Base-by-base conservation (phyloP, 1,140 invertebrate genomes). In the Achatina immaculata region DNA sequence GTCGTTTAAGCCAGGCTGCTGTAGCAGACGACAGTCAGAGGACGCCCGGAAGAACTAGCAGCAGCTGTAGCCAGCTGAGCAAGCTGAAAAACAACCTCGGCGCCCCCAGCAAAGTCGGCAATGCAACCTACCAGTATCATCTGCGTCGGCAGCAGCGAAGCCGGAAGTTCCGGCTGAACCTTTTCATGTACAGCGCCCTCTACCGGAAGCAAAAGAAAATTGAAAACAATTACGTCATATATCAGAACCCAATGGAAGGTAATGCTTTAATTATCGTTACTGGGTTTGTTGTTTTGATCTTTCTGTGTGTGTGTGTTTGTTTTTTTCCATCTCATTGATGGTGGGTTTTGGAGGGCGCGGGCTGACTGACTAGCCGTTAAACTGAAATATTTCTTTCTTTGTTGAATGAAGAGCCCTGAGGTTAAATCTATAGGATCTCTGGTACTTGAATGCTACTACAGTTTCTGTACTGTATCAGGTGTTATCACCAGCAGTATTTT, bases 221-320 rank as follows among this genome's bases (percentile, higher is more conserved):
- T 3, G 78, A 80, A 31, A 71, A 48, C 62, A 38, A 58, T 40
- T 80, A 80, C 48, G 24, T 55, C 1, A 72, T 80, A 14, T 80
- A 80, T 36, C 78, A 80, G 66, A 80, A 80, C 48, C 78, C 78
- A 31, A 72, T 80, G 48, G 78, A 80, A 80, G 78, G 78, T 80
- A 72, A 80, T 45, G 31, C n/a, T 31, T 4, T 71, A 40, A 42
- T 40, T 28, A 14, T 71, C 19, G 42, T 71, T 24, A 55, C 51
- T n/a, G 51, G n/a, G n/a, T 62, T 1, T 62, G 68, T 71, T n/a
- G 7, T 2, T 69, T 69, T 65, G 7, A 11, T 7, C 43, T 45
- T 45, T 45, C 43, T 9, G 7, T 45, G 7, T 45, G 43, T 45
- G 43, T 45, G 43, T 45, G 43, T 7, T 9, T 45, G 43, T 45